phyloP scores from a whole-genome alignment of 2,797 vertebrate genomes.

The Psittacula echo region DNA sequence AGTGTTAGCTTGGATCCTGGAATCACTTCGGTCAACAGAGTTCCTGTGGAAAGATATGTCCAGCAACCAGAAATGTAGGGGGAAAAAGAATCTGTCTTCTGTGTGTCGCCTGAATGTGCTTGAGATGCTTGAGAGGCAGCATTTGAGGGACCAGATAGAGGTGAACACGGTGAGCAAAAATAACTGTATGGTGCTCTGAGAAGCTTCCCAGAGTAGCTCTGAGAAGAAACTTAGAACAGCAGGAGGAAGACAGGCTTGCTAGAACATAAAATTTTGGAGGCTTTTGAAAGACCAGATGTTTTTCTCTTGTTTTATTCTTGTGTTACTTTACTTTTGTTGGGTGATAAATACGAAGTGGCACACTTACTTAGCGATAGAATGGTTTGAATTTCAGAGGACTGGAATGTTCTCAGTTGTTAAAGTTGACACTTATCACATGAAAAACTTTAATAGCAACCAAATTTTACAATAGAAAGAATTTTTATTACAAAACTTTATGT shows the following conservation, averaged over 20 bases:
- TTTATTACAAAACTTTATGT: background rate
- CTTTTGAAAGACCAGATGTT: background rate
- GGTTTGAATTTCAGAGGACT: background rate
- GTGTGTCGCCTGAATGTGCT: background rate
- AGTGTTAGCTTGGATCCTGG: background rate
- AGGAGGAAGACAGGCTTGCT: background rate
- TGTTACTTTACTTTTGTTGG: background rate
- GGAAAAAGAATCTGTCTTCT: background rate
- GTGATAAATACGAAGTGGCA: background rate
- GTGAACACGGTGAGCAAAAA: fast-evolving
- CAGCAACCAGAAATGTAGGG: background rate
- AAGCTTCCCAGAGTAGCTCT: background rate
- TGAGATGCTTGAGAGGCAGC: background rate
- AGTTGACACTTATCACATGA: background rate
- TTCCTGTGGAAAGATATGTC: background rate
- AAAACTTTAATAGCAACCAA: background rate
- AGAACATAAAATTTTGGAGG: background rate
- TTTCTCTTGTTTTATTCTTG: background rate
- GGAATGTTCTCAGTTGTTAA: background rate
- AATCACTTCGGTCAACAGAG: fast-evolving
- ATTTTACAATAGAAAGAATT: background rate
- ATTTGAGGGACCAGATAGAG: background rate
- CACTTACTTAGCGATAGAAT: background rate
- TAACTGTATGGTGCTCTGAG: background rate
- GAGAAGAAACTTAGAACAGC: background rate